A percentile compares a stretch with the other conserved stretches of the same genome.
Conservation (phyloP, 1,140 invertebrate species). For the Paraescarpia echinospica region DNA sequence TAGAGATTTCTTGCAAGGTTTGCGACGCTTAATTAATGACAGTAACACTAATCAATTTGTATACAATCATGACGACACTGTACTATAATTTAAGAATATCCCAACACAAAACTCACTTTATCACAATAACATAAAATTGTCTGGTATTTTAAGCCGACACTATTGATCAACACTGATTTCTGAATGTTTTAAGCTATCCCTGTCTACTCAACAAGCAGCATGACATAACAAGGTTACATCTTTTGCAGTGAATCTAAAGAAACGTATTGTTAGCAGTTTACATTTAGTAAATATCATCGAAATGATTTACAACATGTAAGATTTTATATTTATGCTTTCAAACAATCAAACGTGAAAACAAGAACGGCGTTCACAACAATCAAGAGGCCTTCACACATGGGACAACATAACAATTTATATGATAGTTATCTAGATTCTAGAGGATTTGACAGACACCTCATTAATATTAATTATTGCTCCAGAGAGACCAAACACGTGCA, state of each 20-base stretch:
- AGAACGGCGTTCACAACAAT: not conserved
- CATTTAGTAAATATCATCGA: not conserved
- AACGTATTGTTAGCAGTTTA: not conserved
- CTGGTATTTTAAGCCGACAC: not conserved
- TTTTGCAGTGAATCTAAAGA: not conserved
- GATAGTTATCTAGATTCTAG: no score
- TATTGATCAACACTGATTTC: not conserved
- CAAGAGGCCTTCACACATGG: no score
- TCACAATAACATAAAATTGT: not conserved
- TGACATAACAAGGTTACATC: not conserved
- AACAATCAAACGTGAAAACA: not conserved
- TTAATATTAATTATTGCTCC: not conserved
- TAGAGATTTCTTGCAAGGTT: not conserved
- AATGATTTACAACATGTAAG: not conserved
- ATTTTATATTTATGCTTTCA: not conserved
- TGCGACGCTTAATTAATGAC: not conserved
- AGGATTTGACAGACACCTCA: not conserved
- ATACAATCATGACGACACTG: not conserved
- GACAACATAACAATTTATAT: no score
- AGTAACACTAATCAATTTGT: not conserved
- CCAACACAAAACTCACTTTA: not conserved
- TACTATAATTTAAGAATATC: not conserved
- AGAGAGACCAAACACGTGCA: not conserved
- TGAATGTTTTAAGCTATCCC: not conserved
- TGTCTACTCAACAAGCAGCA: not conserved